Evolutionary conservation across 2,888 invertebrate species (phyloP), one percentile per base, ranked within the genome.

Genomic region (Phasia obesa): DNA sequence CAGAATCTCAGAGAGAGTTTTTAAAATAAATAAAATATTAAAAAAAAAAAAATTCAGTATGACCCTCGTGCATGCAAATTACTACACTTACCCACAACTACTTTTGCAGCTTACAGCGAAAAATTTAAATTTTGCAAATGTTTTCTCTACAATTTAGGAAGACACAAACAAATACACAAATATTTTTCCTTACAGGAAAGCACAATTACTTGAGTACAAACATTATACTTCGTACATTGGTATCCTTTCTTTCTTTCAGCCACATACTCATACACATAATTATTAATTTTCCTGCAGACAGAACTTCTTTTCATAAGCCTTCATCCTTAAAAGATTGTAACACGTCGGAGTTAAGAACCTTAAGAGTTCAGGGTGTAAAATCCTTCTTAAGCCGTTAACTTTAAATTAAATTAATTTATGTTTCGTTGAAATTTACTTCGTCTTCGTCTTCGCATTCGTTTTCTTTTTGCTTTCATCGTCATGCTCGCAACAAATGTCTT

Each of bases 401-500:
- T 79, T 83, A 83, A 83, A 75, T 71, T 79, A 83, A 83, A 79
- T 83, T 78, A 83, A 83, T 83, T 83, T 83, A 75, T 83, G 65
- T 67, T 78, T 65, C 53, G 53, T 42, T 79, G 70, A 79, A 76
- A 60, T 75, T 79, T 71, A 38, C 70, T 64, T 44, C 75, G 49
- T 44, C 19, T 25, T 77, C 17, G n/a, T n/a, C n/a, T n/a, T n/a
- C n/a, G n/a, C n/a, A n/a, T n/a, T n/a, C n/a, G n/a, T n/a, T 42
- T 23, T 44, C 25, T 73, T 60, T 69, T 55, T 38, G 65, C 60
- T 57, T 60, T 57, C 69, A 35, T 42, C 71, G 31, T 57, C 71
- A 69, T 81, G 77, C 62, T 53, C n/a, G 44, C 42, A 82, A 85
- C 85, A 86, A 86, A 86, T 84, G 86, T 84, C 79, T 75, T 79